phyloP scores from a whole-genome alignment of 2,888 invertebrate genomes.

The Aleiodes alternator region DNA sequence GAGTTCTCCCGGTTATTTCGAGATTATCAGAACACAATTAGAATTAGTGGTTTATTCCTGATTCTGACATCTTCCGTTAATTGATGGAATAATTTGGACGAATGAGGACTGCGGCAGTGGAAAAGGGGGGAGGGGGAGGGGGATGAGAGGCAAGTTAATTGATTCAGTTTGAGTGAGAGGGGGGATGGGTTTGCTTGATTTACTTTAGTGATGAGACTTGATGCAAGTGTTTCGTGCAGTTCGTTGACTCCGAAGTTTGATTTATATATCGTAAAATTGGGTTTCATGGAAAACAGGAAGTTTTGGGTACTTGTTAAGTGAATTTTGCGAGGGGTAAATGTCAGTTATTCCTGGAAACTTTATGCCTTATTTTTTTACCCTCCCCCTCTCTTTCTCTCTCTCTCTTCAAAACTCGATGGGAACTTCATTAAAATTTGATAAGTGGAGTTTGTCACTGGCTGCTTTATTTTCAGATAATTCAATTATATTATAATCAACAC shows the following conservation, averaged over 20 bases:
- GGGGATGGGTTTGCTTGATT: conserved; percentile 3
- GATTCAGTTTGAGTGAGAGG: background rate
- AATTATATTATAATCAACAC: too few relatives aligned
- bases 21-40: too few relatives aligned
- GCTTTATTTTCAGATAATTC: too few relatives aligned
- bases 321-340: conserved; percentile 15
- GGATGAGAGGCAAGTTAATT: background rate
- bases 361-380: background rate
- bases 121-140: too few relatives aligned
- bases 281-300: conserved; percentile 25
- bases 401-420: background rate
- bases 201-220: conserved; percentile 1
- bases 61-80: too few relatives aligned
- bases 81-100: too few relatives aligned
- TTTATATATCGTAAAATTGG: conserved; percentile 19
- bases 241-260: conserved; percentile 6
- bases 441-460: too few relatives aligned
- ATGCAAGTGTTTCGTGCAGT: conserved; percentile 9
- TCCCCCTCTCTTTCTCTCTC: background rate
- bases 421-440: background rate
- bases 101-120: too few relatives aligned
- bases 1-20: too few relatives aligned
- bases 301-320: conserved; percentile 19
- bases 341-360: conserved; percentile 17
- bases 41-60: too few relatives aligned